Evolutionary conservation across 2,113 vertebrate genomes (phyloP), one percentile per base, ranked within the genome.

Genomic region (Cryptomyrus ogoouensis): DNA sequence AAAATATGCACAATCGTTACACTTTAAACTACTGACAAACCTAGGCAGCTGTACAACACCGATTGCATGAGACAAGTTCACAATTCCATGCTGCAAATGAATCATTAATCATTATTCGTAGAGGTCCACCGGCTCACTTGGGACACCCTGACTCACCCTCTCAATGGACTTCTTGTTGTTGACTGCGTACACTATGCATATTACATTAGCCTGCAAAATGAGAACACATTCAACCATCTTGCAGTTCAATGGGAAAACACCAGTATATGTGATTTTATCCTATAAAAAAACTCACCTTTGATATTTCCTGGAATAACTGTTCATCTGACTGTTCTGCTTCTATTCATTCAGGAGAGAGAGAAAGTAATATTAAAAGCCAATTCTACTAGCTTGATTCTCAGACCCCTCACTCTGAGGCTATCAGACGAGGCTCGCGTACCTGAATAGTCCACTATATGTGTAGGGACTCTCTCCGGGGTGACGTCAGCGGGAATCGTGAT

Each of bases 121-220:
- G 24, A 9, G 8, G 3, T 9, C 10, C n/a, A 7, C 35, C 15
- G 6, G 27, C n/a, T 27, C 3, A 3, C 62, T 31, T 31, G 62
- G 10, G 17, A 27, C 15, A 39, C 21, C 4, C 7, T 13, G n/a
- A 49, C 94, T 91, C 96, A 99, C 98, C 98, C 98, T 99, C 94
- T 99, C 98, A 91, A 99, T 99, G 53, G 98, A 99, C 94, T 97
- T 98, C 95, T 98, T 99, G 94, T 98, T 99, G 95, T 99, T 99
- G 92, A 99, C 98, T 4, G 98, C 97, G 92, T 99, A 99, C 42
- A 99, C 98, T 95, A 99, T 99, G 94, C 98, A 99, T 94, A 99
- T 99, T 88, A 99, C 98, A 93, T 99, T 99, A 62, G 98, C 98
- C 98, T 99, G 91, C n/a, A 91, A 93, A 89, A 93, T 95, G 93